Percentiles rank a stretch among this genome's conserved stretches.
These are phyloP conservation scores for Anagyrus pseudococci DNA, from an alignment of 2,888 invertebrate species.

Conservation along the genomic window DNA sequence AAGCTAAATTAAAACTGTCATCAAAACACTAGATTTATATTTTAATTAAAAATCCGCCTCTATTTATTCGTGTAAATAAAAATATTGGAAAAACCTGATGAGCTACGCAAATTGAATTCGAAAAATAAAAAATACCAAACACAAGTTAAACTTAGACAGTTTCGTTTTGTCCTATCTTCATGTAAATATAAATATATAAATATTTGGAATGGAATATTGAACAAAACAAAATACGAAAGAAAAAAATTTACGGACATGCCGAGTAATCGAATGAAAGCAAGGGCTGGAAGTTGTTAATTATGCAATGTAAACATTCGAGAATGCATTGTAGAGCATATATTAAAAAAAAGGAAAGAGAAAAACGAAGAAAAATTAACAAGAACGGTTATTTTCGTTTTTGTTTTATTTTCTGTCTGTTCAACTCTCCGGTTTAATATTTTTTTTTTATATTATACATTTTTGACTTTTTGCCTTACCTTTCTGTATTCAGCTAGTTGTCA, in stretches of 20 bases:
- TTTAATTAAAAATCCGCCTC: no score
- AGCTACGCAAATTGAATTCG: conserved; percentile 13
- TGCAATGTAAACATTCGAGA: conserved; percentile 43
- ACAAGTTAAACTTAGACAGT: neutral
- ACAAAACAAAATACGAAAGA: conserved; percentile 3
- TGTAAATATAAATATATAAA: conserved; percentile 12
- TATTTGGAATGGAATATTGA: conserved; percentile 16
- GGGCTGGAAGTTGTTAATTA: conserved; percentile 42
- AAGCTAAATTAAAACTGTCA: no score
- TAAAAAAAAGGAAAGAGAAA: neutral
- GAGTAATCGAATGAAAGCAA: conserved; percentile 29
- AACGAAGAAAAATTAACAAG: conserved; percentile 1
- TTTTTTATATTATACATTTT: conserved; percentile 8
- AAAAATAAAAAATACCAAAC: neutral
- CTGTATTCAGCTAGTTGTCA: conserved; percentile 14
- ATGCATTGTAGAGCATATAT: conserved; percentile 15
- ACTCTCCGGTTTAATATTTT: conserved; percentile 12
- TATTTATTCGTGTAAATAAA: conserved; percentile 6
- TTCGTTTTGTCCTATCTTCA: neutral
- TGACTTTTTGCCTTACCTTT: neutral
- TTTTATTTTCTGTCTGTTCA: conserved; percentile 26
- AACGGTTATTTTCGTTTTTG: conserved; percentile 22
- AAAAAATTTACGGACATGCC: conserved; percentile 9
- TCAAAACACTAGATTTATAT: no score
- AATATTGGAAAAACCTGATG: neutral